Percentiles rank a stretch among this genome's conserved stretches.
Evolutionary conservation across 1,140 invertebrate genomes (phyloP).

Genomic region (Drosophila suzukii): DNA sequence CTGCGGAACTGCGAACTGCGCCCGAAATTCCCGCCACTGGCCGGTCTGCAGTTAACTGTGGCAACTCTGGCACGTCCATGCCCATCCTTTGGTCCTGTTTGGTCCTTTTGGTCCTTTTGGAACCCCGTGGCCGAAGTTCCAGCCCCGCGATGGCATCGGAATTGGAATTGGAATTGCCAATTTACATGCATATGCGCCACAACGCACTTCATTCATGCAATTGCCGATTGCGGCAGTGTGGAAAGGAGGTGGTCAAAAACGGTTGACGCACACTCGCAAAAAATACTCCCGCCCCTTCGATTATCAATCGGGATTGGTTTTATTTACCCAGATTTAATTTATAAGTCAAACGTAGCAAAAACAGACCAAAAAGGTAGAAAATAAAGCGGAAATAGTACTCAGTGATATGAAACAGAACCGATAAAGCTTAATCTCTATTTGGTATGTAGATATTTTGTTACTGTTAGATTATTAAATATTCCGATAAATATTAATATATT

Average conservation of each 20-base stretch:
- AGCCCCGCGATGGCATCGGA: slow-evolving; percentile 47
- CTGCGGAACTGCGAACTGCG: slow-evolving; percentile 17
- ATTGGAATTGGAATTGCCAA: slow-evolving; percentile 75
- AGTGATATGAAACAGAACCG: too few species aligned
- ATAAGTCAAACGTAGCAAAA: too few species aligned
- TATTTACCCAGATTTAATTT: background rate
- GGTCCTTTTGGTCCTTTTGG: background rate
- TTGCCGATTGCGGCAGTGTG: slow-evolving; percentile 36
- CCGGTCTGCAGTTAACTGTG: slow-evolving; percentile 11
- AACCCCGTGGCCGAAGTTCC: slow-evolving; percentile 24
- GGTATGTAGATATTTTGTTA: background rate
- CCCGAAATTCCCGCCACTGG: slow-evolving; percentile 28
- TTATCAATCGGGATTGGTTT: background rate
- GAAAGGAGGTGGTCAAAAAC: background rate
- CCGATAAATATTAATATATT: too few species aligned
- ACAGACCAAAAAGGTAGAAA: too few species aligned
- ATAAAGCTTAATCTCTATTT: too few species aligned
- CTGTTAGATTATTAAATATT: too few species aligned
- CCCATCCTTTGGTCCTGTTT: background rate
- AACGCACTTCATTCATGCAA: slow-evolving; percentile 77
- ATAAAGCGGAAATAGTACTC: too few species aligned
- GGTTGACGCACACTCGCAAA: background rate
- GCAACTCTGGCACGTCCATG: slow-evolving; percentile 38
- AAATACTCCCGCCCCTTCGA: background rate
- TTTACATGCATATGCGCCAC: slow-evolving; percentile 75